Percentiles rank a stretch among this genome's conserved stretches.
Evolutionary conservation across 2,888 invertebrate species (phyloP).

Genomic region (Nomada ruficornis): DNA sequence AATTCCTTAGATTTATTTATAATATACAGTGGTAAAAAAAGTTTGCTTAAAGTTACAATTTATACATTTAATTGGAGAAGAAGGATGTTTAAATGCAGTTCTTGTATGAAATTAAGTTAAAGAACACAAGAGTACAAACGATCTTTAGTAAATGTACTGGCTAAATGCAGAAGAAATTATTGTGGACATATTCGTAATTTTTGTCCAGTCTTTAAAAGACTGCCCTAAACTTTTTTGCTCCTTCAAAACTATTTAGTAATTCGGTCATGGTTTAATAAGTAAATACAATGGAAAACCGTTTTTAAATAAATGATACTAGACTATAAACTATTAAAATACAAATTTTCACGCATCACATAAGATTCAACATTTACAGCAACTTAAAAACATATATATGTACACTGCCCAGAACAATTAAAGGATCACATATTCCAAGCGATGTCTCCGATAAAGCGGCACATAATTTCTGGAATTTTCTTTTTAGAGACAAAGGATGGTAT

Average conservation of each 20-base stretch:
- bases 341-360: slow-evolving; percentile 3
- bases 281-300: neutral
- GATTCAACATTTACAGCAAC: slow-evolving; percentile 9
- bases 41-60: neutral
- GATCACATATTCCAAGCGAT: neutral
- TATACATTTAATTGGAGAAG: neutral
- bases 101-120: neutral
- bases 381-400: neutral
- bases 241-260: no score
- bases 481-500: no score
- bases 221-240: no score
- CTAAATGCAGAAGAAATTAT: neutral
- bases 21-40: neutral
- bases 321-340: slow-evolving; percentile 17
- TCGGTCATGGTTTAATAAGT: neutral
- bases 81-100: no score
- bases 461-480: no score
- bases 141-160: neutral
- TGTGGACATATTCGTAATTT: neutral
- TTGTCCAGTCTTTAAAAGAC: no score
- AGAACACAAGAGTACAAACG: neutral
- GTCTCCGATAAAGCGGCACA: no score
- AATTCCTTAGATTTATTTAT: neutral
- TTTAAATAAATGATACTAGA: slow-evolving; percentile 37
- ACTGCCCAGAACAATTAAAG: slow-evolving; percentile 13